phyloP scores from a whole-genome alignment of 1,140 invertebrate species.

The Meloidogyne floridensis region DNA sequence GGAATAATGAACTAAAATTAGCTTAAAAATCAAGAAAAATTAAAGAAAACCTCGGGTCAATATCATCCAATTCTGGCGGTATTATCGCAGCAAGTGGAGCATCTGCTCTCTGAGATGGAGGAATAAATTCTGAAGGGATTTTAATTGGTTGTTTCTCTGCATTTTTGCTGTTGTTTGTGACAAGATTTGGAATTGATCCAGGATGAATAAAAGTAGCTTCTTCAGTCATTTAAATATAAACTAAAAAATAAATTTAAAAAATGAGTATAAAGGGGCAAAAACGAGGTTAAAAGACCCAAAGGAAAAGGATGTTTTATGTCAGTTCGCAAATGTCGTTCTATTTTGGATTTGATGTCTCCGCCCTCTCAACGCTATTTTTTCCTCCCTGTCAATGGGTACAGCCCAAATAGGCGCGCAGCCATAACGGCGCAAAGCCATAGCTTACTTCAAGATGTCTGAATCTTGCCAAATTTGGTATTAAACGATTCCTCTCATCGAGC shows the following conservation, averaged over 20 bases:
- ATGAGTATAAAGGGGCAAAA: too few relatives aligned
- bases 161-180: neutral
- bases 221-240: neutral
- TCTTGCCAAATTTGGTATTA: too few relatives aligned
- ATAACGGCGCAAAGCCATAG: too few relatives aligned
- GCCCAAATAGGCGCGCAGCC: too few relatives aligned
- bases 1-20: conserved; percentile 53
- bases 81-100: conserved; percentile 59
- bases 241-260: neutral
- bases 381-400: too few relatives aligned
- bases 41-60: conserved; percentile 56
- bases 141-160: neutral
- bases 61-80: conserved; percentile 53
- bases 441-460: too few relatives aligned
- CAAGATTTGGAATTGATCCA: conserved; percentile 1
- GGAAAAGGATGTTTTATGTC: too few relatives aligned
- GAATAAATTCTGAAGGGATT: conserved; percentile 42
- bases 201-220: neutral
- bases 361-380: too few relatives aligned
- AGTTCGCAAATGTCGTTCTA: too few relatives aligned
- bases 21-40: conserved; percentile 14
- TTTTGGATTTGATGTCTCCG: too few relatives aligned
- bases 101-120: conserved; percentile 53
- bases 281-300: too few relatives aligned
- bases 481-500: too few relatives aligned